Evolutionary conservation across 1,140 invertebrate genomes (phyloP).

Genomic region (Drosophila athabasca): DNA sequence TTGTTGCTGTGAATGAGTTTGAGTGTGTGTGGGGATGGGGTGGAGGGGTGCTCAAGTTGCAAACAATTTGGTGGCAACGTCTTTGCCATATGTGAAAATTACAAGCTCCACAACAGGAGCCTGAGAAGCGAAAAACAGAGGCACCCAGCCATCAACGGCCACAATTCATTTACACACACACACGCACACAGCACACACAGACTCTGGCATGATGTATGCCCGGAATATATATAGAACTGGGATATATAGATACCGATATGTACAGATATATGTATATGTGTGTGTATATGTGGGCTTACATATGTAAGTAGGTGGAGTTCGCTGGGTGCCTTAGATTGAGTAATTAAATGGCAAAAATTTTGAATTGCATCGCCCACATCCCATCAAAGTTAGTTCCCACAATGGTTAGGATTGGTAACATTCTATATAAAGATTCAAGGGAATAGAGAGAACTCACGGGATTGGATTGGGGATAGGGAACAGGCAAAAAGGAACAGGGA

Average conservation of each 20-base stretch:
- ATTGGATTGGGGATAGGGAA: no score
- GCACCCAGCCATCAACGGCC: constrained; percentile 8
- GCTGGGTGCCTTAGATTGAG: constrained; percentile 37
- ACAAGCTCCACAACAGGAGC: constrained; percentile 8
- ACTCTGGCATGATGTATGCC: background rate
- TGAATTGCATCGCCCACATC: constrained; percentile 44
- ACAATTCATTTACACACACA: constrained; percentile 28
- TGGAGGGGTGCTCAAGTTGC: constrained; percentile 3
- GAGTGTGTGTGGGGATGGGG: background rate
- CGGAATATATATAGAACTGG: background rate
- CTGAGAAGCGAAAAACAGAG: background rate
- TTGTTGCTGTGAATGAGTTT: background rate
- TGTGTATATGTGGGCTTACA: constrained; percentile 21
- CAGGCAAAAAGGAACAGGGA: no score
- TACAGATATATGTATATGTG: background rate
- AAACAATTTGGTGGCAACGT: constrained; percentile 4
- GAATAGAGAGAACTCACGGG: no score
- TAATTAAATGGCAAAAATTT: constrained; percentile 60
- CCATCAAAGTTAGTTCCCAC: background rate
- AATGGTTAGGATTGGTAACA: constrained; percentile 23
- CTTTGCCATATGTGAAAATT: constrained; percentile 35
- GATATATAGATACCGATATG: background rate
- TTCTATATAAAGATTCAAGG: no score
- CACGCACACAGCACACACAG: background rate
- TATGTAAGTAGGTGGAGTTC: constrained; percentile 51